These are phyloP conservation scores for Arrhamphus sclerolepis DNA, from an alignment of 2,797 vertebrate genomes.

Conservation along the genomic window DNA sequence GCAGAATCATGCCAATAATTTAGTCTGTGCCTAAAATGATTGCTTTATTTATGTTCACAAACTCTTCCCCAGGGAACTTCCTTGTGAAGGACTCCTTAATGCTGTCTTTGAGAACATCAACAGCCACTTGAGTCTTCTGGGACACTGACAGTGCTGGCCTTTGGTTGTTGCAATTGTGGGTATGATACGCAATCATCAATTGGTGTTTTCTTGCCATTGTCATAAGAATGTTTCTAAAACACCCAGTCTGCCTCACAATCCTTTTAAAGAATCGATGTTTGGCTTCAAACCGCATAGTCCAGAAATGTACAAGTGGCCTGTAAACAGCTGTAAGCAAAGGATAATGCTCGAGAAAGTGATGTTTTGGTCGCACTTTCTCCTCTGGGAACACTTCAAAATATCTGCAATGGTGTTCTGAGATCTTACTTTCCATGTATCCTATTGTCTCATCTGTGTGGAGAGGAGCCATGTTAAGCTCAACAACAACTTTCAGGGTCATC, in stretches of 20 bases:
- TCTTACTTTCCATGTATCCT: conserved; percentile 22
- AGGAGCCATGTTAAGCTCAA: conserved; percentile 31
- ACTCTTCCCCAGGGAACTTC: conserved; percentile 2
- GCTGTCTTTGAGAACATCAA: conserved; percentile 10
- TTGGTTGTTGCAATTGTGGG: not conserved
- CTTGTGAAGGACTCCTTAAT: conserved; percentile 1
- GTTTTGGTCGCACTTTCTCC: conserved; percentile 6
- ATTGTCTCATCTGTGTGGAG: conserved; percentile 12
- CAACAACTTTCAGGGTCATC: conserved; percentile 34
- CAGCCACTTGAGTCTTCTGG: conserved; percentile 6
- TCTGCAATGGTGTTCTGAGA: conserved; percentile 19
- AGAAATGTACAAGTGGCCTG: conserved; percentile 5
- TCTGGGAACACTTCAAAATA: conserved; percentile 11
- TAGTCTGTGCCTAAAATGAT: conserved; percentile 17
- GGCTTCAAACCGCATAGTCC: conserved; percentile 16
- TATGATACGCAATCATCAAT: conserved; percentile 11
- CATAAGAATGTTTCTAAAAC: conserved; percentile 28
- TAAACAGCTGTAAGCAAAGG: conserved; percentile 14
- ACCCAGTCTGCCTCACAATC: conserved; percentile 27
- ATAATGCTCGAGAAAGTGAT: conserved; percentile 23
- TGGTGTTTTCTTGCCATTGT: conserved; percentile 38
- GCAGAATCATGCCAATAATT: conserved; percentile 18
- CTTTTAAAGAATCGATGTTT: conserved; percentile 30
- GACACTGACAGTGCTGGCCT: conserved; percentile 11
- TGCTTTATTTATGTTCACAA: conserved; percentile 13